phyloP scores from a whole-genome alignment of 2,113 vertebrate species.

The Saccopteryx bilineata region DNA sequence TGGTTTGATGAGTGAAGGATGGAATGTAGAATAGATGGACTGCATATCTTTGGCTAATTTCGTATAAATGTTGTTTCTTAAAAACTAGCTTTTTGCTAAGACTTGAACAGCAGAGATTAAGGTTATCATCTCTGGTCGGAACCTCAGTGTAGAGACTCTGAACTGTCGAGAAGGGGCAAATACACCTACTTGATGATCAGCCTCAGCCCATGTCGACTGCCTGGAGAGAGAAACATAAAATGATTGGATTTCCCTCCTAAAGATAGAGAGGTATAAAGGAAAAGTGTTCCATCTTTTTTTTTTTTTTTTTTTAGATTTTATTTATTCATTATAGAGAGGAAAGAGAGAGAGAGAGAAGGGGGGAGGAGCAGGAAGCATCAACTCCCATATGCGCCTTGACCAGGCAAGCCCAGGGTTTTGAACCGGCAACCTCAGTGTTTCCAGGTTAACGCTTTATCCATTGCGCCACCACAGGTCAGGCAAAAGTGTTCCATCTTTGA shows the following conservation, averaged over 20 bases:
- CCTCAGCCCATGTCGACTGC: fast-evolving
- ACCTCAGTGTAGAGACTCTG: neutral
- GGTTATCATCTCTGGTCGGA: neutral
- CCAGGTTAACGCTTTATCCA: no score
- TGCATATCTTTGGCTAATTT: neutral
- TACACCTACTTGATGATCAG: no score
- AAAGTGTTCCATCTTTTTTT: neutral
- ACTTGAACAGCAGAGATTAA: neutral
- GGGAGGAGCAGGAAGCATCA: no score
- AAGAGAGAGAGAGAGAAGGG: no score
- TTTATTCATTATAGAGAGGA: no score
- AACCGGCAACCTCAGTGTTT: no score
- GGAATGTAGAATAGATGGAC: neutral
- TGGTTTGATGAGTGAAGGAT: neutral
- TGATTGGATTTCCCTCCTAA: neutral
- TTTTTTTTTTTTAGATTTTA: no score
- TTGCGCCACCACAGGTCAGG: no score
- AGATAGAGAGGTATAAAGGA: neutral
- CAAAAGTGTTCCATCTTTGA: neutral
- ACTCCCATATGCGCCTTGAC: no score
- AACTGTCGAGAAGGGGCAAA: neutral
- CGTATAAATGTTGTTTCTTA: neutral
- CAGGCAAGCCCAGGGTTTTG: no score
- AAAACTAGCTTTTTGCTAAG: neutral
- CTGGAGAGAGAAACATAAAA: neutral